Conservation (phyloP, 2,113 vertebrate genomes). For the Procapra przewalskii region DNA sequence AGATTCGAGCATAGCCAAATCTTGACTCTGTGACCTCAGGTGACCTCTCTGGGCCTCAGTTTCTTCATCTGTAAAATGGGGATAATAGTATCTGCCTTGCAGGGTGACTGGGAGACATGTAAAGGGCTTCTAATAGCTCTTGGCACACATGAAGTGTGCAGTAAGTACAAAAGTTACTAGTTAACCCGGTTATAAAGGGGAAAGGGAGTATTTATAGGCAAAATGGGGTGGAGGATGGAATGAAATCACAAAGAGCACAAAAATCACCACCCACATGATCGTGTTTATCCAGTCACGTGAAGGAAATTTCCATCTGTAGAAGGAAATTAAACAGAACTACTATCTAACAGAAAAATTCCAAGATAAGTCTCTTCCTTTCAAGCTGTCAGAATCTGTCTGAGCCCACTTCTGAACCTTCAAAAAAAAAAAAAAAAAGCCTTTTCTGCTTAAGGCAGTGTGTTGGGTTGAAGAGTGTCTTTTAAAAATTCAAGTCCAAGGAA, state of each 20-base stretch:
- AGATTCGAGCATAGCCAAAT: not conserved
- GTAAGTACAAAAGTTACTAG: not conserved
- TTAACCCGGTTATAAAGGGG: not conserved
- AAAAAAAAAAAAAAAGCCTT: not conserved
- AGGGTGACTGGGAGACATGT: not conserved
- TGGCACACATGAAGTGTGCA: not conserved
- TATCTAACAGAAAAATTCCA: not conserved
- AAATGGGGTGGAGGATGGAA: not conserved
- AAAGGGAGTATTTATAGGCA: not conserved
- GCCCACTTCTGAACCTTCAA: not conserved
- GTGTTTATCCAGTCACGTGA: not conserved
- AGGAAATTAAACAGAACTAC: not conserved
- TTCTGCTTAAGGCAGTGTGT: not conserved
- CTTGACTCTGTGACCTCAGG: not conserved
- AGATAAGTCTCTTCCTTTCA: not conserved
- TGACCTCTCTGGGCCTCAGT: not conserved
- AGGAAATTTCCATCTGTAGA: not conserved
- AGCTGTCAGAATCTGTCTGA: not conserved
- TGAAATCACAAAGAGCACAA: not conserved
- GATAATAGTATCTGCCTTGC: not conserved
- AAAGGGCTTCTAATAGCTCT: not conserved
- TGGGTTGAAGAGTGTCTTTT: not conserved
- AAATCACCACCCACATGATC: not conserved
- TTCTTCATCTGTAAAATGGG: not conserved
- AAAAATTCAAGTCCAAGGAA: not conserved